Base-by-base conservation (phyloP, 2,797 vertebrate genomes). In the Premnoplex brunnescens region DNA sequence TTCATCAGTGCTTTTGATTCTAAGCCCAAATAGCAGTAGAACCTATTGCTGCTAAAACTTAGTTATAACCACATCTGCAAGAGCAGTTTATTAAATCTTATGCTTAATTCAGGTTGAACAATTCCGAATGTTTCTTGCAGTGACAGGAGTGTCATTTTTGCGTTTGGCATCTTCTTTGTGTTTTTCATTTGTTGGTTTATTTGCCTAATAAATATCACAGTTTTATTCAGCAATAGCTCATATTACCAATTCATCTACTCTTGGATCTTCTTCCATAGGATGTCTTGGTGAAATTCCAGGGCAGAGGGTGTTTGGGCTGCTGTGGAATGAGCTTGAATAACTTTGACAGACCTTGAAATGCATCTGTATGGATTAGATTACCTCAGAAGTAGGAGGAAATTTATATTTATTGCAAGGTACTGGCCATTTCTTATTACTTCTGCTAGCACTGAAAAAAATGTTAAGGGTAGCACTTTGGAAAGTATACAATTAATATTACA, bases 321-420 rank as follows among this genome's bases (percentile, higher is more conserved):
- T 59, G 73, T 78, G 87, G 79, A 93, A 95, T 87, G 72, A 83
- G 43, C 62, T 77, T 94, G 95, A 74, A 37, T 80, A 64, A 85
- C 66, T 95, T 78, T 96, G 87, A 93, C 93, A 95, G 80, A 95
- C 74, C 92, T 95, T 95, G 87, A 94, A 92, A 90, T 88, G 79
- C 73, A 69, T 94, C 91, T 77, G 60, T 96, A 96, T 82, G 77
- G 93, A 95, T 94, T 78, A 88, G 75, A 93, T 81, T 67, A 93
- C 41, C 77, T 95, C 17, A 3, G 82, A 81, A 94, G 56, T 39
- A 82, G 92, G 73, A 92, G 54, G 73, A 72, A 93, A 93, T 85
- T 93, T 95, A 76, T 96, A 86, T 95, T 95, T 94, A 93, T 92
- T 95, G 84, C 86, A 92, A 88, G 68, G 77, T 73, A 62, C 73